phyloP scores from a whole-genome alignment of 1,140 invertebrate species.

The Tetramorium parvispinum region DNA sequence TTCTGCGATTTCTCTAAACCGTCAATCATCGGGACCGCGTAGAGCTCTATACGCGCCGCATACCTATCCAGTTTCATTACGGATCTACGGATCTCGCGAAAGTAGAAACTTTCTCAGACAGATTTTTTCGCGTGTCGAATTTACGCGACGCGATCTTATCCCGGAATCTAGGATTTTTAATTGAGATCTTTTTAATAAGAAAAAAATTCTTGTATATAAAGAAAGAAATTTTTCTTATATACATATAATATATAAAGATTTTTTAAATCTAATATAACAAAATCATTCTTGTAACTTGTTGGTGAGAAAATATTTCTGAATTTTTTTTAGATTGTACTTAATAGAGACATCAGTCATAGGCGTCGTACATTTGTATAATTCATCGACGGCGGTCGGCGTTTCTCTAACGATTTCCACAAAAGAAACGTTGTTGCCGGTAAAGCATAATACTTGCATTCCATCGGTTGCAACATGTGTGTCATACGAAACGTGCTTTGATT shows the following conservation, averaged over 20 bases:
- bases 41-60: background rate
- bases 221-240: too few relatives aligned
- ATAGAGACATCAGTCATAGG: background rate
- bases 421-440: slow-evolving; percentile 78
- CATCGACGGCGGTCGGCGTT: slow-evolving; percentile 26
- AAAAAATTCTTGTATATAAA: background rate
- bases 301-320: background rate
- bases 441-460: slow-evolving; percentile 83
- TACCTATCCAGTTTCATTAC: slow-evolving; percentile 34
- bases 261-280: background rate
- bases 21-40: slow-evolving; percentile 30
- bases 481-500: slow-evolving; percentile 85
- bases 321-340: background rate
- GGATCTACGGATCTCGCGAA: slow-evolving; percentile 42
- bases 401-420: slow-evolving; percentile 69
- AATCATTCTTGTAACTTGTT: background rate
- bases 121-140: slow-evolving; percentile 9
- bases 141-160: background rate
- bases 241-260: background rate
- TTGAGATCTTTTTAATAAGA: background rate
- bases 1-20: slow-evolving; percentile 58
- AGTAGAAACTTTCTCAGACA: slow-evolving; percentile 52
- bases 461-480: slow-evolving; percentile 84
- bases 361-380: slow-evolving; percentile 23
- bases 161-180: background rate